Evolutionary conservation across 2,888 invertebrate species (phyloP), one percentile per base, ranked within the genome.

Genomic region (Andrena dorsata): DNA sequence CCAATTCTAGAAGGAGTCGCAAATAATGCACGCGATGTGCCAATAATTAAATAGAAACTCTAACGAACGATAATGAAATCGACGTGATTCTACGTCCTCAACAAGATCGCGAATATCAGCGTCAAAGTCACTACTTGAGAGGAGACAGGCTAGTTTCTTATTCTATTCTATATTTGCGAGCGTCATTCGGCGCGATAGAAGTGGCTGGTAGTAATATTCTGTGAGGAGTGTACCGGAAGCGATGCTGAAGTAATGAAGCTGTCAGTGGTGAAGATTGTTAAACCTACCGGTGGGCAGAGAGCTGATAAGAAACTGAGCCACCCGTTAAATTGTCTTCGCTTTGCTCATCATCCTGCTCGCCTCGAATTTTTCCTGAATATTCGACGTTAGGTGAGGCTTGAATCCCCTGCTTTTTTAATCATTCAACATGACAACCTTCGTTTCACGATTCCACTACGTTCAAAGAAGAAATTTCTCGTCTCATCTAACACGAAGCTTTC

Each of bases 241-340:
- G 61, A 79, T 70, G 73, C 56, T 73, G 63, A 81, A 80, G 86
- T 75, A 84, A 84, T 74, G 74, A 83, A 80, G 80, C 76, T 78
- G 83, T 75, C 83, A 80, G 83, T 53, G 72, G 56, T 47, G 76
- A 76, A 85, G 82, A 71, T 80, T 82, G 72, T 82, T 84, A 81
- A 82, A 81, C 35, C 66, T 68, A 72, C 60, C 41, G 75, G 53
- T 56, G 63, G 49, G 66, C 64, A 71, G 41, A 58, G 63, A 69
- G 75, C 74, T 32, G 78, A 85, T 80, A 82, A 82, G 71, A 82
- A 80, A 82, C 72, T 63, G 56, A 63, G 51, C 72, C 75, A 63
- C 61, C 70, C 75, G 61, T 72, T 72, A 64, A 72, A 75, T 68
- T 75, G 68, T 75, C 83, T 79, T 78, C 76, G 66, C 56, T 30